Conservation (phyloP, 1,140 invertebrate genomes). For the Drosophila mayri region DNA sequence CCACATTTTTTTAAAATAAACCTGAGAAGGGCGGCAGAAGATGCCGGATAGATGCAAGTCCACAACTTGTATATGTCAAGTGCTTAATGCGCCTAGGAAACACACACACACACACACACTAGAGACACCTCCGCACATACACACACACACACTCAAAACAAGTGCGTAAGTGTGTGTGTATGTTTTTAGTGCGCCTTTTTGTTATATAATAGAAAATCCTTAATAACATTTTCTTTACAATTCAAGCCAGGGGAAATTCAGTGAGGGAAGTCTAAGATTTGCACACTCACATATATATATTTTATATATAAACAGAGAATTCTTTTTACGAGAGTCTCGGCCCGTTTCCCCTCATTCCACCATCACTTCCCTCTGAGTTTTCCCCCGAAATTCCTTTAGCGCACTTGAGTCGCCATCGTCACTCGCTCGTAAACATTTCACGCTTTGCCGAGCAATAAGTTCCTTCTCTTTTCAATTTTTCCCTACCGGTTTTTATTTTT, state of each 20-base stretch:
- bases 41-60: conserved; percentile 38
- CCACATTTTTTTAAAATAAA: background rate
- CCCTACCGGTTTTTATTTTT: conserved; percentile 18
- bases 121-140: conserved; percentile 8
- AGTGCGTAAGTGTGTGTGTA: conserved; percentile 18
- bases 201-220: conserved; percentile 83
- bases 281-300: conserved; percentile 25
- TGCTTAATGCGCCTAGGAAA: conserved; percentile 64
- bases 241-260: conserved; percentile 38
- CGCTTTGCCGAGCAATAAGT: conserved; percentile 81
- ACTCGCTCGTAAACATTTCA: conserved; percentile 81
- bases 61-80: conserved; percentile 67
- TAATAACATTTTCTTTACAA: conserved; percentile 84
- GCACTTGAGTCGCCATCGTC: conserved; percentile 76
- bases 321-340: conserved; percentile 55
- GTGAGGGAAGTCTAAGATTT: conserved; percentile 47
- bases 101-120: conserved; percentile 5
- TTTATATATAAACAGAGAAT: conserved; percentile 26
- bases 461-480: conserved; percentile 27
- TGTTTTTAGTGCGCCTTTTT: conserved; percentile 78
- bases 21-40: conserved; percentile 2
- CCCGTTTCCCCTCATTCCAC: background rate
- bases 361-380: background rate
- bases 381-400: conserved; percentile 17
- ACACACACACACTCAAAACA: conserved; percentile 12